phyloP scores from a whole-genome alignment of 1,140 invertebrate species.

The Uloborus diversus region DNA sequence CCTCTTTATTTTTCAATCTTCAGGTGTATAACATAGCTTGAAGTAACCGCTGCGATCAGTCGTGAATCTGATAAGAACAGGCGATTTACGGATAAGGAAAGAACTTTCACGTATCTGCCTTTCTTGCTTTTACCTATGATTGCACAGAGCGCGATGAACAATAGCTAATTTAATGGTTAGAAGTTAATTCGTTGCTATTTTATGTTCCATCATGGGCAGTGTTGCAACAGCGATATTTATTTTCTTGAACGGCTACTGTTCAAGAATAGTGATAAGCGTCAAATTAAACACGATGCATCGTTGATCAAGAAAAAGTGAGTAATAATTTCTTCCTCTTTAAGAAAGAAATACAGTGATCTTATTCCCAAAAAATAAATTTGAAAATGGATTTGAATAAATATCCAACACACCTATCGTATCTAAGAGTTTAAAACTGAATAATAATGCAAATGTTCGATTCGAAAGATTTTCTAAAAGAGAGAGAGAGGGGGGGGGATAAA shows the following conservation, averaged over 20 bases:
- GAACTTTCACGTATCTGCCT: conserved; percentile 32
- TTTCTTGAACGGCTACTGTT: conserved; percentile 28
- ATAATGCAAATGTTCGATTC: too few relatives aligned
- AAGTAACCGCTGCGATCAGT: conserved; percentile 12
- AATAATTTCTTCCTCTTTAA: too few relatives aligned
- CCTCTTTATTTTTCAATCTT: background rate
- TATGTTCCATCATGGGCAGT: conserved; percentile 10
- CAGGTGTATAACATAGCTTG: conserved; percentile 22
- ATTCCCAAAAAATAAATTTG: too few relatives aligned
- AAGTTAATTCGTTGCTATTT: conserved; percentile 48
- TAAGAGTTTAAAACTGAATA: too few relatives aligned
- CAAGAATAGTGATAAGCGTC: too few relatives aligned
- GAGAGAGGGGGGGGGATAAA: too few relatives aligned
- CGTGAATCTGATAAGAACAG: conserved; percentile 51
- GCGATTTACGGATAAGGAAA: conserved; percentile 34
- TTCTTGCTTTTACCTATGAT: background rate
- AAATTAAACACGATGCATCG: too few relatives aligned
- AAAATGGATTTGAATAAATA: too few relatives aligned
- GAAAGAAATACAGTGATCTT: too few relatives aligned
- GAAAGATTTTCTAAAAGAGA: too few relatives aligned
- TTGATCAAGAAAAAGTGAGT: too few relatives aligned
- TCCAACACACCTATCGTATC: too few relatives aligned
- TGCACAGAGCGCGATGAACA: conserved; percentile 19
- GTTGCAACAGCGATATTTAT: background rate
- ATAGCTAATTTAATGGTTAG: conserved; percentile 50